A percentile compares a stretch with the other conserved stretches of the same genome.
Conservation (phyloP, 2,797 vertebrate species). For the Harpagifer antarcticus region DNA sequence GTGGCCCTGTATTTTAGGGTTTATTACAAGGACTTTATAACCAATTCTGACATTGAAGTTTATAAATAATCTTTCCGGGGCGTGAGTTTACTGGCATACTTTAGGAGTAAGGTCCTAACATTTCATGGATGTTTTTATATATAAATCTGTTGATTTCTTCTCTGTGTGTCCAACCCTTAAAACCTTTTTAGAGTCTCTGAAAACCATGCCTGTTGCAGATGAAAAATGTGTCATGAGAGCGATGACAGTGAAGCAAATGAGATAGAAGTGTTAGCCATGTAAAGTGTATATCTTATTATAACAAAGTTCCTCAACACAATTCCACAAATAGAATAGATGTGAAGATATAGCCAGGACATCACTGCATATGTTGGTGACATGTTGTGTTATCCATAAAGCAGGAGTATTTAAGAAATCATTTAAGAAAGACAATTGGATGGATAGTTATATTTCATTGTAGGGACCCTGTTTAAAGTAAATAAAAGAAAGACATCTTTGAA, state of each 20-base stretch:
- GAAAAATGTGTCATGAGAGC: not conserved
- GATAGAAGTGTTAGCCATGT: no score
- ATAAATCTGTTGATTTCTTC: no score
- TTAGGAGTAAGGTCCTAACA: not conserved
- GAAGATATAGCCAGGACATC: not conserved
- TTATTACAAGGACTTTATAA: conserved; percentile 7
- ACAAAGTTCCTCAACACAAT: not conserved
- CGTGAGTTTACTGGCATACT: not conserved
- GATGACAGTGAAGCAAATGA: no score
- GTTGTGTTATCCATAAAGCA: not conserved
- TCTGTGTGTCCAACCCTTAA: not conserved
- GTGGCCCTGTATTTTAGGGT: not conserved
- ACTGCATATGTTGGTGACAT: not conserved
- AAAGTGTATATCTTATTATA: no score
- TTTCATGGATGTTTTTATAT: not conserved
- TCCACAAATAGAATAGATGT: not conserved
- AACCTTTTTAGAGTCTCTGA: no score
- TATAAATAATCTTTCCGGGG: not conserved
- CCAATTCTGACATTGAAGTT: conserved; percentile 22
- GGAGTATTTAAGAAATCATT: not conserved
- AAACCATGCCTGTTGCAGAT: not conserved
- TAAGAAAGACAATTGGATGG: not conserved
- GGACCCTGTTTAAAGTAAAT: not conserved
- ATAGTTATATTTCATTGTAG: not conserved
- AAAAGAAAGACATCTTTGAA: not conserved